phyloP scores from a whole-genome alignment of 2,113 vertebrate species.

The Malurus elegans region DNA sequence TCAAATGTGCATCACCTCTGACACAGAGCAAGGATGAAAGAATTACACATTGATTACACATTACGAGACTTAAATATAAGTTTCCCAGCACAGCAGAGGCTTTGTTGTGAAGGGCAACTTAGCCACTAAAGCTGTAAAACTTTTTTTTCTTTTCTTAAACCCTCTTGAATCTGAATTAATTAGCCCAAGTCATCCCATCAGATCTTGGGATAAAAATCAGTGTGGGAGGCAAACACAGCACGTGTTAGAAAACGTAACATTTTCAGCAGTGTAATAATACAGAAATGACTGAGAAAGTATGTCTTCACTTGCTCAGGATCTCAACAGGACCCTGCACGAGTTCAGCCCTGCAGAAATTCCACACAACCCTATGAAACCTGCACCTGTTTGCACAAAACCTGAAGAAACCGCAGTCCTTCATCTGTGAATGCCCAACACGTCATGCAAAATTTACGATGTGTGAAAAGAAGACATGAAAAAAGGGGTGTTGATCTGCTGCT shows the following conservation, averaged over 20 bases:
- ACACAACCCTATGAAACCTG: background rate
- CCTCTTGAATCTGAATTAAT: background rate
- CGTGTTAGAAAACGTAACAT: background rate
- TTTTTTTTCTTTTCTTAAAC: background rate
- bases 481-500: background rate
- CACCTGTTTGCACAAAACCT: background rate
- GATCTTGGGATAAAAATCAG: background rate
- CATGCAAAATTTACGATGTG: background rate
- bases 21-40: background rate
- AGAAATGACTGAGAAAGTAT: background rate
- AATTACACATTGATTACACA: background rate
- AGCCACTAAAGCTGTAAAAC: background rate
- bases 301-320: background rate
- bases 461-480: background rate
- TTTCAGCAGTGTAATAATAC: background rate
- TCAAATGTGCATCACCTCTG: background rate
- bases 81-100: background rate
- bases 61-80: background rate
- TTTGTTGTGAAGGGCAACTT: background rate
- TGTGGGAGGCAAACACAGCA: background rate
- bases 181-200: background rate
- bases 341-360: background rate
- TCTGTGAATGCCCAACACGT: background rate
- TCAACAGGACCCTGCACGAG: background rate
- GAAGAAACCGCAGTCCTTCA: accelerated